These are phyloP conservation scores for Polymixis flavicincta DNA, from an alignment of 2,888 invertebrate genomes.

Conservation along the genomic window DNA sequence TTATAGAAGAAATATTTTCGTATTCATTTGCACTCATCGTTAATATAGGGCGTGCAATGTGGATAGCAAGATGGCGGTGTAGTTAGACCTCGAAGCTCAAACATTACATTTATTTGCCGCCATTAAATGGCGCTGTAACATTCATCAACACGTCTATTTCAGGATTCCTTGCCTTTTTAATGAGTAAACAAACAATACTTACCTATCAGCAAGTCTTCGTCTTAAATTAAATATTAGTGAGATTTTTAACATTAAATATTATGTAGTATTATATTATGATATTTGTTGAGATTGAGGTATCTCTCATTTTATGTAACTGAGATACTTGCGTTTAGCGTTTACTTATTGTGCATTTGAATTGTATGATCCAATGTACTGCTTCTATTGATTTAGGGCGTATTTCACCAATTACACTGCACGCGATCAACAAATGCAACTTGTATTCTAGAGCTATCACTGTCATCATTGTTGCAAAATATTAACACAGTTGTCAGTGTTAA, in stretches of 20 bases:
- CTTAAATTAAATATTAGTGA: slow-evolving; percentile 70
- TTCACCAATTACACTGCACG: neutral
- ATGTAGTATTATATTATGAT: slow-evolving; percentile 61
- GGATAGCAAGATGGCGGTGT: slow-evolving; percentile 32
- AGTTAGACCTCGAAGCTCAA: slow-evolving; percentile 56
- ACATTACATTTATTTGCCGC: slow-evolving; percentile 45
- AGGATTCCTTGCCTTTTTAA: slow-evolving; percentile 36
- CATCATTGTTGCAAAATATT: neutral
- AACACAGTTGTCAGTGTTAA: neutral
- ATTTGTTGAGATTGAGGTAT: slow-evolving; percentile 61
- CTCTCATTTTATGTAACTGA: slow-evolving; percentile 44
- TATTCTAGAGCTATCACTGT: neutral
- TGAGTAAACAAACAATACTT: slow-evolving; percentile 50
- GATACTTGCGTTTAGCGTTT: slow-evolving; percentile 41
- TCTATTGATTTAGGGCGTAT: slow-evolving; percentile 26
- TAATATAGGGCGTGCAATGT: slow-evolving; percentile 38
- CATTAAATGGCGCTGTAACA: slow-evolving; percentile 57
- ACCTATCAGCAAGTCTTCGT: slow-evolving; percentile 64
- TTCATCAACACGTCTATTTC: slow-evolving; percentile 29
- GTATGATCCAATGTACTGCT: slow-evolving; percentile 31
- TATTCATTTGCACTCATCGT: slow-evolving; percentile 52
- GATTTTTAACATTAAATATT: slow-evolving; percentile 67
- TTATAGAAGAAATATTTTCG: slow-evolving; percentile 47
- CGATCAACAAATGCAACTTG: neutral
- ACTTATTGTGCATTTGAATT: slow-evolving; percentile 38